Base-by-base conservation (phyloP, 2,113 vertebrate genomes). In the Mungos mungo region DNA sequence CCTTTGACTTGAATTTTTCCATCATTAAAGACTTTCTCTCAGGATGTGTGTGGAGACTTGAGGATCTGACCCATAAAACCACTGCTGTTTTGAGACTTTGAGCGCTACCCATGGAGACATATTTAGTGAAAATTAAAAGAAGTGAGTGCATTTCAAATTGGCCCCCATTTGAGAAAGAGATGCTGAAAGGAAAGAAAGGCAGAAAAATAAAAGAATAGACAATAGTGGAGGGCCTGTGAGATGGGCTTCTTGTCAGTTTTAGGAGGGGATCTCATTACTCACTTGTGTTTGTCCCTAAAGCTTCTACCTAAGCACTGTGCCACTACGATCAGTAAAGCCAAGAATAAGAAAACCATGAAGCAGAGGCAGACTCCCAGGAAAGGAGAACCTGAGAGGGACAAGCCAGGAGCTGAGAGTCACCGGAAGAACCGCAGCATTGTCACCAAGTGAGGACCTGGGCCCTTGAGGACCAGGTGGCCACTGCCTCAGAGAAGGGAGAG, bases 241-340 rank as follows among this genome's bases (percentile, higher is more conserved):
- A 18, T 65, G 50, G 60, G n/a, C 25, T 88, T 1, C 31, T 71
- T 2, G 4, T 47, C 11, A 35, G 50, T 83, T 95, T 83, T 31
- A 41, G 80, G n/a, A 88, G 29, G 4, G 16, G 41, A 47, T 23
- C 50, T 77, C 54, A 69, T 88, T 35, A 33, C 25, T 80, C 18
- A 19, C 4, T 35, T 57, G 47, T 89, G 69, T 96, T 54, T 92
- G 45, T 89, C 83, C 95, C 85, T 65, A 82, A 96, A 99, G 99
- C 98, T 99, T 92, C 98, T 99, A 93, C 99, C 99, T 81, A 99
- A 99, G 97, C 99, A 99, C 97, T 99, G 99, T 3, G 99, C 99
- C 0, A 98, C 99, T 95, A 99, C 99, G 63, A 99, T 99, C 98
- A 99, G 99, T 97, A 99, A 99, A 31, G 99, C 99, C 77, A 99